A percentile compares a stretch with the other conserved stretches of the same genome.
phyloP scores from a whole-genome alignment of 2,113 vertebrate species.

The Monarcha castaneiventris region DNA sequence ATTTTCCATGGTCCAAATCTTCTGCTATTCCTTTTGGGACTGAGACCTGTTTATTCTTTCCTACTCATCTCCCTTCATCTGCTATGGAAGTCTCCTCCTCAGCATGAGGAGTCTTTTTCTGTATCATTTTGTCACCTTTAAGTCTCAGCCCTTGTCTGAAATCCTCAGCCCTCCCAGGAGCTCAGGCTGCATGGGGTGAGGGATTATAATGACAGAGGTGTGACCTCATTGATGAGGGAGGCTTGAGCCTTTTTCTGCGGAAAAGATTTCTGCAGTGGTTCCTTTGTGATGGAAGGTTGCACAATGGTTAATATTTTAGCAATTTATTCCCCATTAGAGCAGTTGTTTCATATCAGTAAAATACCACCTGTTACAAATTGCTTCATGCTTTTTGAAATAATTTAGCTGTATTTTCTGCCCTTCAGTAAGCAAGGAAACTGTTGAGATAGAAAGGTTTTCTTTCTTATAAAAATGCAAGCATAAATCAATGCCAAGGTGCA shows the following conservation, averaged over 20 bases:
- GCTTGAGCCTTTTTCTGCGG: not conserved
- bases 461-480: conserved; percentile 2
- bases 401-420: not conserved
- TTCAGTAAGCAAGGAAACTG: conserved; percentile 12
- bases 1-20: not conserved
- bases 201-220: not conserved
- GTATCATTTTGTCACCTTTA: not conserved
- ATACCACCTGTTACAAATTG: conserved; percentile 12
- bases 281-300: not conserved
- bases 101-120: not conserved
- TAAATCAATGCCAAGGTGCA: conserved; percentile 47
- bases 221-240: not conserved
- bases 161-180: not conserved
- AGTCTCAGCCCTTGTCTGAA: not conserved
- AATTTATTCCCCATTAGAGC: not conserved
- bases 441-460: not conserved
- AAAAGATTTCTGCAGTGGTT: not conserved
- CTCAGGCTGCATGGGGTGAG: not conserved
- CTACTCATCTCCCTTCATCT: not conserved
- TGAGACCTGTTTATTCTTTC: not conserved
- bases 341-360: not conserved
- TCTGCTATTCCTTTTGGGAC: not conserved
- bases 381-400: conserved; percentile 20
- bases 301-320: not conserved
- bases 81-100: not conserved